These are phyloP conservation scores for Xiphias gladius DNA, from an alignment of 2,113 vertebrate genomes.

Conservation along the genomic window DNA sequence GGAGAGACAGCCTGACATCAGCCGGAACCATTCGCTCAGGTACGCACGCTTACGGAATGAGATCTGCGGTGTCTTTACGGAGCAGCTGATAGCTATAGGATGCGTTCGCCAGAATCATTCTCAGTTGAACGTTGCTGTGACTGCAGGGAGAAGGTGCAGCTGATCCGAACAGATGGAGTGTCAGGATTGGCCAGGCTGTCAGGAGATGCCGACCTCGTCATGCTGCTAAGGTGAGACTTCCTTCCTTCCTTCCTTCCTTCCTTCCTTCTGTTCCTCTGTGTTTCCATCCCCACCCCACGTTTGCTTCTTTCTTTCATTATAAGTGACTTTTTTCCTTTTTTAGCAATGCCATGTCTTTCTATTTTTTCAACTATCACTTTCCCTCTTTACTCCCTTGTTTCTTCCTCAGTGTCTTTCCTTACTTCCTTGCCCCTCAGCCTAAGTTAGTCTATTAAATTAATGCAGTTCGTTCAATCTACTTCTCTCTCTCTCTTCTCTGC, in stretches of 20 bases:
- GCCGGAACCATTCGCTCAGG: constrained; percentile 96
- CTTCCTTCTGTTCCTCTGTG: too few species aligned
- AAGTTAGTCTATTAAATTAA: not conserved
- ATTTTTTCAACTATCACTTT: not conserved
- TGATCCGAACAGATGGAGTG: constrained; percentile 93
- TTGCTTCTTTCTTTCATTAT: too few species aligned
- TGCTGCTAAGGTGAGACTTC: constrained; percentile 89
- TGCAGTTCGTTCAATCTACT: not conserved
- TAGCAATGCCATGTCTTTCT: not conserved
- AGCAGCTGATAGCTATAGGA: not conserved
- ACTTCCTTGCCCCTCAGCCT: not conserved
- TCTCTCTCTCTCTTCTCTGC: constrained; percentile 2
- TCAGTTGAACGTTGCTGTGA: constrained; percentile 3
- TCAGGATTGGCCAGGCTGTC: constrained; percentile 92
- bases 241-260: not conserved
- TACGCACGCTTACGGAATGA: constrained; percentile 55
- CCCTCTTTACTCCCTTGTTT: not conserved
- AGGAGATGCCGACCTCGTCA: constrained; percentile 94
- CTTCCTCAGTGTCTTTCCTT: not conserved
- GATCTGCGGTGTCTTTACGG: not conserved
- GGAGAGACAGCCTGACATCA: constrained; percentile 94
- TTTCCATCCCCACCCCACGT: too few species aligned
- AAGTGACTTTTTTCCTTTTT: too few species aligned
- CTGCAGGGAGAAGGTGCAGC: constrained; percentile 95
- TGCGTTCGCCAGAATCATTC: not conserved